Evolutionary conservation across 2,113 vertebrate genomes (phyloP), one percentile per base, ranked within the genome.

Genomic region (Stigmatopora nigra): DNA sequence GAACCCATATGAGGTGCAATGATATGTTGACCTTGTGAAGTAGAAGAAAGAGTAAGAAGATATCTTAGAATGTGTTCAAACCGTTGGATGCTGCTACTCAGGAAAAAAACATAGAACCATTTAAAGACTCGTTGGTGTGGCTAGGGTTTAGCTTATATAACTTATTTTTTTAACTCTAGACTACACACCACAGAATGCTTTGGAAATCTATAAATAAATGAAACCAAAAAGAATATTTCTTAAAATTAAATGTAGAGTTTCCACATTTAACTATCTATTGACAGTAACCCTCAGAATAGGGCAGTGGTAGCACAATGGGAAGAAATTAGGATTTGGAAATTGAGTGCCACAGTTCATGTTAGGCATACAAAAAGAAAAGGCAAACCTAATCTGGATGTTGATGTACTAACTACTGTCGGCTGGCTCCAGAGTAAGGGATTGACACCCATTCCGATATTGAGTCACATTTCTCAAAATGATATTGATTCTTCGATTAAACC

Each of bases 11-110:
- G 56, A 74, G 41, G 64, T 65, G 49, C 53, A 31, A 56, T 45
- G 63, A 72, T 69, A 73, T 44, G 38, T 13, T 61, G 41, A 61
- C 59, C 59, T 61, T 22, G 41, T 44, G 58, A 60, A n/a, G 36
- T 9, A 41, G 17, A 10, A 19, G 36, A 41, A 60, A 44, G 12
- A 5, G 5, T 36, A 31, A n/a, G 8, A 36, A 15, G 2, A 14
- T 19, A 59, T 19, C 16, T 19, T 17, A 59, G 12, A 16, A 56
- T 16, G 5, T 16, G 5, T 56, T 15, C 56, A n/a, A 36, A 58
- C 35, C 36, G 56, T 11, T n/a, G 17, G 56, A 8, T 57, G 25
- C 14, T 58, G 31, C 56, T 8, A 3, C 9, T 22, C 19, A 53
- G 5, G 6, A 53, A 53, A 53, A 53, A 22, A 52, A 3, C 25